phyloP scores from a whole-genome alignment of 2,888 invertebrate species.

The Formica aserva region DNA sequence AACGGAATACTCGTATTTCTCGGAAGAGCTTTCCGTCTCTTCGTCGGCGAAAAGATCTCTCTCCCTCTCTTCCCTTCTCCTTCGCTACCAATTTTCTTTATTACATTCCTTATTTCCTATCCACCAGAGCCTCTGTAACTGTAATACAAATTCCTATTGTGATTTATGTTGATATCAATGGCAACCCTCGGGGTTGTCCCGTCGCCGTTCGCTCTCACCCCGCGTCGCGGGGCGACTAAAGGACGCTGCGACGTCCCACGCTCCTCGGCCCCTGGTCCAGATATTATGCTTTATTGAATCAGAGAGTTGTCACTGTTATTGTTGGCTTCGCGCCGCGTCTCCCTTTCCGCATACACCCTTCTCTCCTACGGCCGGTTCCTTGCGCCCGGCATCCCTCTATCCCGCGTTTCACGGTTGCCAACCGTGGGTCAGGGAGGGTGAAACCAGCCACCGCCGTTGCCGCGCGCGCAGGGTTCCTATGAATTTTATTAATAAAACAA shows the following conservation, averaged over 20 bases:
- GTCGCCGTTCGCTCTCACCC: conserved; percentile 54
- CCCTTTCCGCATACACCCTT: conserved; percentile 25
- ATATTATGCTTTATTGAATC: conserved; percentile 85
- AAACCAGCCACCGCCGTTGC: conserved; percentile 58
- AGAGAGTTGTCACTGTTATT: conserved; percentile 82
- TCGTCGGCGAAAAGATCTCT: conserved; percentile 17
- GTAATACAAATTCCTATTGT: conserved; percentile 86
- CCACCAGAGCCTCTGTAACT: conserved; percentile 84
- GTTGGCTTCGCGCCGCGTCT: conserved; percentile 75
- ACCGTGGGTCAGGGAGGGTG: conserved; percentile 54
- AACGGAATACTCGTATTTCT: conserved; percentile 35
- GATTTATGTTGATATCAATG: conserved; percentile 86
- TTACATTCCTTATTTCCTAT: conserved; percentile 86
- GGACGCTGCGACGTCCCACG: conserved; percentile 67
- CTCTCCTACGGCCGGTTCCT: conserved; percentile 21
- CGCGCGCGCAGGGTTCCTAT: conserved; percentile 71
- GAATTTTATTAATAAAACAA: conserved; percentile 83
- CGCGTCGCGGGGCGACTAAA: conserved; percentile 47
- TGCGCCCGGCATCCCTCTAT: conserved; percentile 27
- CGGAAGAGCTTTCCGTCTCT: conserved; percentile 38
- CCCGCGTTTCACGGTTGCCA: conserved; percentile 72
- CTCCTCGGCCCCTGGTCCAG: conserved; percentile 73
- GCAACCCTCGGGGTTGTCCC: conserved; percentile 77
- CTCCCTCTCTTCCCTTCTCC: conserved; percentile 44
- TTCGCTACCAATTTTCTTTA: conserved; percentile 84